Base-by-base conservation (phyloP, 2,797 vertebrate species). In the Neopelma chrysocephalum region DNA sequence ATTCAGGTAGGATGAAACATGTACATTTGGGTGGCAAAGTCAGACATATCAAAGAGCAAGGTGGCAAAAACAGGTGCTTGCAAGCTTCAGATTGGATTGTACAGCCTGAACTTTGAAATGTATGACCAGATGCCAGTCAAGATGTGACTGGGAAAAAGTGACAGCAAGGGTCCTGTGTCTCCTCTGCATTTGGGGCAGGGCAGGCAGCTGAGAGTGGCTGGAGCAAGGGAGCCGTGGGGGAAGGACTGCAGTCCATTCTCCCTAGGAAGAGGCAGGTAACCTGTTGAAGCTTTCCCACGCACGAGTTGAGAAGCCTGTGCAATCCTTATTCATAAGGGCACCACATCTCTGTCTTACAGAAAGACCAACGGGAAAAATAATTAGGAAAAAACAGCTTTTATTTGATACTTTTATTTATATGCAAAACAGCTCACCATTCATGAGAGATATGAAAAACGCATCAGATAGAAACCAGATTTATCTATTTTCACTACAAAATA, bases 401-500 rank as follows among this genome's bases (percentile, higher is more conserved):
- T 97, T 98, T 87, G 96, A 98, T 98, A 98, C 97, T 98, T 98
- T 98, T 98, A 98, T 99, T 98, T 99, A 98, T 98, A 99, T 98
- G 98, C 98, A 99, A 99, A 99, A 99, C 98, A 98, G 98, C 94
- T 98, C 97, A 98, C 98, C 98, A 98, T 98, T 98, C 96, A 98
- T 98, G 97, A 98, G 98, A 98, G 98, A 99, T 99, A 98, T 98
- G 98, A 99, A 99, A 98, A 98, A 98, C 98, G 97, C 97, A 97
- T 99, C 97, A 96, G 98, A 98, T 99, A 99, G 98, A 99, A 99
- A 99, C 98, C 98, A 98, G 98, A 98, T 98, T 98, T 98, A 96
- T 98, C 98, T 98, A 98, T 98, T 98, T 97, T 98, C 98, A 99
- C 98, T 99, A 99, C 99, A 99, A 99, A 99, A 99, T 98, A 99